Conservation (phyloP, 2,888 invertebrate genomes). For the Apamea epomidion region DNA sequence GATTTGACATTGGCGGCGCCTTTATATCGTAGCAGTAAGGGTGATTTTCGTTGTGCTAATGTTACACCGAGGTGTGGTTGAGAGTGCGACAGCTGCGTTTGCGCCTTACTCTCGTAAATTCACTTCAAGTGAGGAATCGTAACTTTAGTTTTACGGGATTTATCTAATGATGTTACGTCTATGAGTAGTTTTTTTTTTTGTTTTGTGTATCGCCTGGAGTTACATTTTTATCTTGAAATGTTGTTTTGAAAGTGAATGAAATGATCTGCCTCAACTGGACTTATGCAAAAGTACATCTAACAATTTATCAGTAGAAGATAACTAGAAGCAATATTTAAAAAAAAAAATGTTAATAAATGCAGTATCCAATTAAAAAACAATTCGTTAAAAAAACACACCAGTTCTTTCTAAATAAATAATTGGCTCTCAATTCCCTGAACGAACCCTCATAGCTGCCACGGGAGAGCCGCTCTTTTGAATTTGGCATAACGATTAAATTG, state of each 20-base stretch:
- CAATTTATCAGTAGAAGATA: not conserved
- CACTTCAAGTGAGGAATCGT: slow-evolving; percentile 57
- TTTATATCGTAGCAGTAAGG: not conserved
- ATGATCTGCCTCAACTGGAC: not conserved
- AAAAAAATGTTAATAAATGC: not conserved
- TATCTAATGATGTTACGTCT: slow-evolving; percentile 48
- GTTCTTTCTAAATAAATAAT: slow-evolving; percentile 51
- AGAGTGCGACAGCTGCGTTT: slow-evolving; percentile 76
- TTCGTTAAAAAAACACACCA: slow-evolving; percentile 31
- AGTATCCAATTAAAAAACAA: slow-evolving; percentile 14
- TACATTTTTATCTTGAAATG: not conserved
- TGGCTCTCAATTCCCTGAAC: slow-evolving; percentile 32
- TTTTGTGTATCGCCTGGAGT: not conserved
- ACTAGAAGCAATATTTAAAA: not conserved
- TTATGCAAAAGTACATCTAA: not conserved
- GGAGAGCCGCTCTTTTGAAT: not conserved
- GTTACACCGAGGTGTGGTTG: not conserved
- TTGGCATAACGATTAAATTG: slow-evolving; percentile 38
- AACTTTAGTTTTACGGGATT: slow-evolving; percentile 65
- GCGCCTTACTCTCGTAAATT: slow-evolving; percentile 75
- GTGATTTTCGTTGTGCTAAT: not conserved
- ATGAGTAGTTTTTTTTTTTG: slow-evolving; percentile 3
- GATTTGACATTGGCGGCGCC: not conserved
- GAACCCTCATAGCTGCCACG: slow-evolving; percentile 1
- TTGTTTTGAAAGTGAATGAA: not conserved